These are phyloP conservation scores for Epiblema foenella DNA, from an alignment of 2,888 invertebrate species.

Conservation along the genomic window DNA sequence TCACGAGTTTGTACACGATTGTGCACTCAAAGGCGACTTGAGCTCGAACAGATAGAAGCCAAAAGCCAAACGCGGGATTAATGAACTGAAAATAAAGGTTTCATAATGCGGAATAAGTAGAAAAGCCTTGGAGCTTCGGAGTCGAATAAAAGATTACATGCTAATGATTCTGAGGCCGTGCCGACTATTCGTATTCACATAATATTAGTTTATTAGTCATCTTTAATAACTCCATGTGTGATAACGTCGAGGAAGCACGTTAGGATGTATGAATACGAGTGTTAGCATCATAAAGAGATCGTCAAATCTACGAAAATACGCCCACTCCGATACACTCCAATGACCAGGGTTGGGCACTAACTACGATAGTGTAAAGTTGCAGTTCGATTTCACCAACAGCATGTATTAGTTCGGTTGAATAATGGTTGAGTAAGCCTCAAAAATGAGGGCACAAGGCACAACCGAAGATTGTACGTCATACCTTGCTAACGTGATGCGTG, in stretches of 20 bases:
- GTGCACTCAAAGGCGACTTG: constrained; percentile 54
- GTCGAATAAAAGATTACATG: background rate
- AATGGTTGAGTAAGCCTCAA: background rate
- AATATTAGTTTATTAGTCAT: too few relatives aligned
- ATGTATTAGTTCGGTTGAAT: background rate
- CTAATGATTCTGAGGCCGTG: background rate
- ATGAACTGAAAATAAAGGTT: constrained; percentile 31
- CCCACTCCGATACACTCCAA: too few relatives aligned
- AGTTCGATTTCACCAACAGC: background rate
- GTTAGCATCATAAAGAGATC: background rate
- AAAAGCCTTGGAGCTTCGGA: background rate
- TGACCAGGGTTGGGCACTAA: too few relatives aligned
- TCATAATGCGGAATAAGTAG: constrained; percentile 1
- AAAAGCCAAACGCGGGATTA: constrained; percentile 35
- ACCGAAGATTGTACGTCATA: background rate
- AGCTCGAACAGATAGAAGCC: constrained; percentile 44
- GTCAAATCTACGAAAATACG: background rate
- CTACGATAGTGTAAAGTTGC: too few relatives aligned
- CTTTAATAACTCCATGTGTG: too few relatives aligned
- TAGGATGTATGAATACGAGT: background rate
- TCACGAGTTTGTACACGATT: constrained; percentile 56
- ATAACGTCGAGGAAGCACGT: too few relatives aligned
- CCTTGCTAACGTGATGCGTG: background rate
- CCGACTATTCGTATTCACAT: too few relatives aligned
- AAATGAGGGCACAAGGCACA: constrained; percentile 5